Base-by-base conservation (phyloP, 2,888 invertebrate genomes). In the Meandrusa payeni region DNA sequence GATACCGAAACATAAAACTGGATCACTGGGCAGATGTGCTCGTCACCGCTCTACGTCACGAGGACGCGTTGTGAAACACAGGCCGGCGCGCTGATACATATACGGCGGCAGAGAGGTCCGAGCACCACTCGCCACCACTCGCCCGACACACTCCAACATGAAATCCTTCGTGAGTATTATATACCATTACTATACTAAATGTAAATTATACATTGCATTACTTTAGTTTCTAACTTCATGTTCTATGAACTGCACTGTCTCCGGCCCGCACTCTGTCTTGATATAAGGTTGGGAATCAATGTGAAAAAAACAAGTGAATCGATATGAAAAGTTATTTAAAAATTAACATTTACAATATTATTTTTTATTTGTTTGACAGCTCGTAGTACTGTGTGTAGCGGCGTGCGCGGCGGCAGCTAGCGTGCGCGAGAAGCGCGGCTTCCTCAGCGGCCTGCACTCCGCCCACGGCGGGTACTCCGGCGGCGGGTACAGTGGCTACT, bases 121-220 rank as follows among this genome's bases (percentile, higher is more conserved):
- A 5, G 11, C 19, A 39, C 15, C 29, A 39, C 15, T 38, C 13
- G 13, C 22, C 9, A 5, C 5, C 20, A 20, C 19, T 19, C 7
- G 5, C 20, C 27, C 11, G 27, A 5, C 19, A 9, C 27, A 20
- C 28, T 23, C 34, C 65, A 52, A 44, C 49, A 75, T 75, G 75
- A 73, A 65, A 47, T 51, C 59, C 50, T 61, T 69, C 44, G 75
- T 75, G 47, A 75, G 75, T 75, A 58, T 26, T 12, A n/a, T n/a
- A n/a, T n/a, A n/a, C n/a, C n/a, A n/a, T n/a, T n/a, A n/a, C n/a
- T n/a, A n/a, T n/a, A n/a, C n/a, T n/a, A n/a, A n/a, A n/a, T n/a
- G n/a, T n/a, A n/a, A n/a, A n/a, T n/a, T n/a, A n/a, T n/a, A n/a
- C n/a, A n/a, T n/a, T n/a, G n/a, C n/a, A n/a, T n/a, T n/a, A n/a